A percentile compares a stretch with the other conserved stretches of the same genome.
phyloP scores from a whole-genome alignment of 1,140 invertebrate genomes.

The Lasioglossum albipes region DNA sequence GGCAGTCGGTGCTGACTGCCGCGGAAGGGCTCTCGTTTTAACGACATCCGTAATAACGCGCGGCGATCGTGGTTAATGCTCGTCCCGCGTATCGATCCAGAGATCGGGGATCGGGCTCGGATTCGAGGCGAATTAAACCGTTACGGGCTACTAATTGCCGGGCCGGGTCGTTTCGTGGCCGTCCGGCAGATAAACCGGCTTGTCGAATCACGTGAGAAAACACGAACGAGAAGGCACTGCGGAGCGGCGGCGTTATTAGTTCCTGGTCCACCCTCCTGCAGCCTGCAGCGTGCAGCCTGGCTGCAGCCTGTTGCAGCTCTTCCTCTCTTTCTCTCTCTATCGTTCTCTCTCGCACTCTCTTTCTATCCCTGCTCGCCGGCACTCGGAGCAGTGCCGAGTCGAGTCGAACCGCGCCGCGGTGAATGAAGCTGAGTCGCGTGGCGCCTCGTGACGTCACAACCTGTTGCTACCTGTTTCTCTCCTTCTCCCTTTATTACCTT shows the following conservation, averaged over 20 bases:
- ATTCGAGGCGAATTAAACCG: constrained; percentile 55
- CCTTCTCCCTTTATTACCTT: constrained; percentile 34
- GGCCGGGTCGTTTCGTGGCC: constrained; percentile 39
- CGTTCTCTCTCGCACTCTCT: constrained; percentile 1
- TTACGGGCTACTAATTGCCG: constrained; percentile 61
- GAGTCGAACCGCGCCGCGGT: constrained; percentile 41
- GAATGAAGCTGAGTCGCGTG: constrained; percentile 74
- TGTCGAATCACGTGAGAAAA: constrained; percentile 64
- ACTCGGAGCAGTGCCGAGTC: neutral
- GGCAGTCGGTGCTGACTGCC: too few species aligned
- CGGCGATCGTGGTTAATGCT: constrained; percentile 14
- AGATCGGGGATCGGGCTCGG: constrained; percentile 44
- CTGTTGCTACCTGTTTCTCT: constrained; percentile 73
- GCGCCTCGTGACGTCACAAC: constrained; percentile 74
- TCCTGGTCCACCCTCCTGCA: constrained; percentile 62
- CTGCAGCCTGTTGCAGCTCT: neutral
- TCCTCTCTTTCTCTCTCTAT: constrained; percentile 6
- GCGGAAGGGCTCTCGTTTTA: neutral
- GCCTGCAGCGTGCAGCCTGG: too few species aligned
- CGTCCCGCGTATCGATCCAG: constrained; percentile 36
- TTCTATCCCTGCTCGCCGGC: constrained; percentile 1
- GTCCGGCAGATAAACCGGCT: constrained; percentile 60
- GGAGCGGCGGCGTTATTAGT: constrained; percentile 48
- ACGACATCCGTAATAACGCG: constrained; percentile 22
- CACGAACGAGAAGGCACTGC: constrained; percentile 51